A percentile compares a stretch with the other conserved stretches of the same genome.
Evolutionary conservation across 2,888 invertebrate genomes (phyloP).

Genomic region (Apodemia hepburni): DNA sequence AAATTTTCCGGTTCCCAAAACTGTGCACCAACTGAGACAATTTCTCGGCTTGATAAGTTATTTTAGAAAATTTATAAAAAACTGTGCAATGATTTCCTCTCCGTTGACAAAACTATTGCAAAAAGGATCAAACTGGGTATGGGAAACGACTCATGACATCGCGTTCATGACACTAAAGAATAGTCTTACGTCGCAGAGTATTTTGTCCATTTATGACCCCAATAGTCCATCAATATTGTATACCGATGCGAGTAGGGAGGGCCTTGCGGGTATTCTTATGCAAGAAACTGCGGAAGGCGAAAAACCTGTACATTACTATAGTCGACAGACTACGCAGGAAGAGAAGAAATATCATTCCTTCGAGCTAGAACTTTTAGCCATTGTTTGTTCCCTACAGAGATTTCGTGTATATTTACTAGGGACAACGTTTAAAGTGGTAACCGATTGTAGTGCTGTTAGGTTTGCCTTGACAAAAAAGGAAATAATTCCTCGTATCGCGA

Average conservation of each 20-base stretch:
- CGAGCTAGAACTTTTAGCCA: constrained; percentile 32
- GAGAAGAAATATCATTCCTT: constrained; percentile 45
- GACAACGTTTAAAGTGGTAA: neutral
- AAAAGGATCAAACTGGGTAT: neutral
- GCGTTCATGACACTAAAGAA: neutral
- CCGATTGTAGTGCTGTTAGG: constrained; percentile 32
- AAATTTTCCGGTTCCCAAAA: neutral
- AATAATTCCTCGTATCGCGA: constrained; percentile 34
- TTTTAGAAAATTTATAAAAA: neutral
- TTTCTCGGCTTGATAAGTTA: neutral
- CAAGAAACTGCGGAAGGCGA: constrained; percentile 27
- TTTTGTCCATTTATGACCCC: constrained; percentile 10
- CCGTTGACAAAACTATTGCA: constrained; percentile 1
- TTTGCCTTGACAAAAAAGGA: constrained; percentile 34
- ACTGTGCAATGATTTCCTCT: neutral
- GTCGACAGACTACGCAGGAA: constrained; percentile 40
- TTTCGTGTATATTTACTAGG: constrained; percentile 11
- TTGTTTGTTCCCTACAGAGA: neutral
- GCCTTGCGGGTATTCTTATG: constrained; percentile 9
- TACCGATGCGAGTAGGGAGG: constrained; percentile 12
- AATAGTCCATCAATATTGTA: neutral
- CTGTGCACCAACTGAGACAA: neutral
- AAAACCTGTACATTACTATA: constrained; percentile 40
- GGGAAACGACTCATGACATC: neutral
- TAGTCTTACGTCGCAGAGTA: neutral